Evolutionary conservation across 2,797 vertebrate species (phyloP).

Genomic region (Poeciliopsis infans): DNA sequence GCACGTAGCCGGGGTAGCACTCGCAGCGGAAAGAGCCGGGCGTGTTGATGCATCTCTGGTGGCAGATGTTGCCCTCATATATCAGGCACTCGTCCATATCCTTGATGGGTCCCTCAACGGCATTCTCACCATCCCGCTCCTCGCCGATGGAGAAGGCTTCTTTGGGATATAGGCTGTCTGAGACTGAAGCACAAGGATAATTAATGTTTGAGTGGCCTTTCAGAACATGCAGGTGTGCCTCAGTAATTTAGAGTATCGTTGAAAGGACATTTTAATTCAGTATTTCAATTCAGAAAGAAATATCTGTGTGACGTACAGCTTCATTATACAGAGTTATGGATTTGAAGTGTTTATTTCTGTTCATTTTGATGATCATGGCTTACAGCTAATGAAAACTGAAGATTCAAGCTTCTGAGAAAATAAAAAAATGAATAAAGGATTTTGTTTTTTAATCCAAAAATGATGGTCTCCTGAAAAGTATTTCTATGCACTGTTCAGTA

Average conservation of each 20-base stretch:
- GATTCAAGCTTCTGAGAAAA: neutral
- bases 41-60: conserved; percentile 85
- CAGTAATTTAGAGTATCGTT: neutral
- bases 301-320: neutral
- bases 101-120: conserved; percentile 74
- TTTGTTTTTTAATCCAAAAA: neutral
- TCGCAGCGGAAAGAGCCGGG: conserved; percentile 87
- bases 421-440: too few species aligned
- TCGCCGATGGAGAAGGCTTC: conserved; percentile 87
- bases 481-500: neutral
- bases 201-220: conserved; percentile 12
- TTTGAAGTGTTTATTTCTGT: neutral
- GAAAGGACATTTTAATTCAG: neutral
- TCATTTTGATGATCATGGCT: neutral
- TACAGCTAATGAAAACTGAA: neutral
- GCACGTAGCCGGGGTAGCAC: conserved; percentile 84
- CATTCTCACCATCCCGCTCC: conserved; percentile 82
- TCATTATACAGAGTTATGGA: neutral
- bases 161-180: conserved; percentile 80
- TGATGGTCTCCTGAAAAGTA: conserved; percentile 1
- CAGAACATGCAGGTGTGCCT: neutral
- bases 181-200: conserved; percentile 74
- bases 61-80: conserved; percentile 84
- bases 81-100: conserved; percentile 89
- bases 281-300: neutral